Base-by-base conservation (phyloP, 2,113 vertebrate species). In the Nibea albiflora region DNA sequence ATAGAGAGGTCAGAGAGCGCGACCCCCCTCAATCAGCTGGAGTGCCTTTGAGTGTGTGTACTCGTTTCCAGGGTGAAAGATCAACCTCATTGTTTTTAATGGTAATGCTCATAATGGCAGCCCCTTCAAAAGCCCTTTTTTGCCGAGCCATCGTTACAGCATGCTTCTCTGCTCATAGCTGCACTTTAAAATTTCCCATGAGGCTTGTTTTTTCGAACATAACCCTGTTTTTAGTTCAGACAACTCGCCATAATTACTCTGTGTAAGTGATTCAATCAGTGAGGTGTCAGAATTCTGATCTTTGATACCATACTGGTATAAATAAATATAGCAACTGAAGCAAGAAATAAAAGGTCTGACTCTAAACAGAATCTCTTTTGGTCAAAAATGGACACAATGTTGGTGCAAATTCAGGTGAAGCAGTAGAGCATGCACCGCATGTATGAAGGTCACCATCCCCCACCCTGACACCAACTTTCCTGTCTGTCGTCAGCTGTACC, bases 61-160 rank as follows among this genome's bases (percentile, higher is more conserved):
- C 0, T 0, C 42, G 5, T 69, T 46, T 46, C 11, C 4, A 58
- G 31, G 46, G 44, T 69, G 66, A 78, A 35, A 71, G 49, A 58
- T 67, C 67, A 69, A 49, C 31, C 14, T 26, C n/a, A n/a, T 67
- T 50, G 66, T 60, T 42, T 76, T 70, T 42, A 46, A 57, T 24
- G 31, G 20, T 66, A 22, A 63, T 52, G n/a, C n/a, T 47, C 11
- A 63, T 42, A 60, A 60, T 64, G 56, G 35, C 39, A 9, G 31
- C 53, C 49, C 22, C 46, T 74, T 71, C 49, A 61, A 42, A 68
- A 10, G 12, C 31, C 22, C n/a, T 26, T 9, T 35, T 78, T 54
- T 44, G 35, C 6, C 2, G 7, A 64, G 15, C 22, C 56, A 54
- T 52, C 2, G 8, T 53, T 39, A 61, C 17, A 60, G 42, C 17